A percentile compares a stretch with the other conserved stretches of the same genome.
These are phyloP conservation scores for Cygnus atratus DNA, from an alignment of 2,113 vertebrate species.

Conservation along the genomic window DNA sequence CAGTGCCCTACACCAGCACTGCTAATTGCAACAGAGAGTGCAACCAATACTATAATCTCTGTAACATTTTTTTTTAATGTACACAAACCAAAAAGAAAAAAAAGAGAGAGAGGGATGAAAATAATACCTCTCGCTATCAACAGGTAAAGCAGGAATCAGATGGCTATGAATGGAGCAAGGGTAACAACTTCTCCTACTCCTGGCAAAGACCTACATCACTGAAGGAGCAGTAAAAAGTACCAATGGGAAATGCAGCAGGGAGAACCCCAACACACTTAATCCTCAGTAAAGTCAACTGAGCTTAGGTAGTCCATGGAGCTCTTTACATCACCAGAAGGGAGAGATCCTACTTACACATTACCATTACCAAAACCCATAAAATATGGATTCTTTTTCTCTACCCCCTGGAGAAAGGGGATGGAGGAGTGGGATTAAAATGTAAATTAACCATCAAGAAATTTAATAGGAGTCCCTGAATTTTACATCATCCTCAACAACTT, in stretches of 20 bases:
- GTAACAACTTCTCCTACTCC: neutral
- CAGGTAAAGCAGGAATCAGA: neutral
- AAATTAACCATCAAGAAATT: neutral
- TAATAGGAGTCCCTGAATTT: neutral
- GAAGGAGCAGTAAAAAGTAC: neutral
- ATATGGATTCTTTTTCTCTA: neutral
- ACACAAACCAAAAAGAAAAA: fast-evolving
- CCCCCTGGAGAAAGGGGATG: neutral
- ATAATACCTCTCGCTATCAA: neutral
- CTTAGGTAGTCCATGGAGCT: neutral
- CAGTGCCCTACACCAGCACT: neutral
- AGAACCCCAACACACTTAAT: neutral
- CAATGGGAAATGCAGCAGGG: neutral
- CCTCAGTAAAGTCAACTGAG: neutral
- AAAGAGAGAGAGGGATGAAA: neutral
- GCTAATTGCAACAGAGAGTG: neutral
- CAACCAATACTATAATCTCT: neutral
- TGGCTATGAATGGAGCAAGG: fast-evolving
- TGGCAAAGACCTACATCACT: neutral
- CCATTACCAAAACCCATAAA: neutral
- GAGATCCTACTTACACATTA: neutral
- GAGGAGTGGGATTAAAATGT: too few relatives aligned
- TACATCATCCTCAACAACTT: neutral
- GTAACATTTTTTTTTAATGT: neutral
- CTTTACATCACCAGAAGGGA: neutral